Evolutionary conservation across 2,113 vertebrate genomes (phyloP).

Genomic region (Jaculus jaculus): DNA sequence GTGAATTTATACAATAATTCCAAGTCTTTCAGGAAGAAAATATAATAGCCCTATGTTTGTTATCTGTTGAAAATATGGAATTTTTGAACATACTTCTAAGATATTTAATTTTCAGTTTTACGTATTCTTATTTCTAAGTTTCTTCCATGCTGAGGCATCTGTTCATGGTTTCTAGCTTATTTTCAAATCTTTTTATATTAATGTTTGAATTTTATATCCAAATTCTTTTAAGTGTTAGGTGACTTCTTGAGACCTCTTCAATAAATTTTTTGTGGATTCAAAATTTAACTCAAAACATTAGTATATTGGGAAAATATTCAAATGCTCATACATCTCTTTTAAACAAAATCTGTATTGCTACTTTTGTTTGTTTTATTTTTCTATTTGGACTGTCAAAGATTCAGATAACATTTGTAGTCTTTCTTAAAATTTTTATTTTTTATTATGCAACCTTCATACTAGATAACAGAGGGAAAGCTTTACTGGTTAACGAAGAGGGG

Average conservation of each 20-base stretch:
- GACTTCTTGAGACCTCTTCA: background rate
- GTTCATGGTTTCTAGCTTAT: conserved; percentile 66
- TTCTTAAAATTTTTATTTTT: conserved; percentile 50
- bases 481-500: background rate
- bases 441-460: conserved; percentile 2
- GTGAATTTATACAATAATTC: background rate
- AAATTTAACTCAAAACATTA: conserved; percentile 31
- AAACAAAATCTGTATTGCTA: background rate
- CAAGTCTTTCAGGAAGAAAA: conserved; percentile 29
- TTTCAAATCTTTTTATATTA: conserved; percentile 58
- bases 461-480: background rate
- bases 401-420: background rate
- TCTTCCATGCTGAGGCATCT: conserved; percentile 66
- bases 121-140: conserved; percentile 72
- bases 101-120: conserved; percentile 58
- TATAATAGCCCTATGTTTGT: background rate
- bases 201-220: conserved; percentile 67
- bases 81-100: conserved; percentile 72
- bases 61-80: conserved; percentile 57
- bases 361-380: conserved; percentile 50
- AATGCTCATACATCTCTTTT: conserved; percentile 33
- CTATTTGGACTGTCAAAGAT: background rate
- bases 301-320: background rate
- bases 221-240: conserved; percentile 39
- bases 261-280: conserved; percentile 9